A percentile compares a stretch with the other conserved stretches of the same genome.
phyloP scores from a whole-genome alignment of 2,888 invertebrate species.

The Campoletis raptor region DNA sequence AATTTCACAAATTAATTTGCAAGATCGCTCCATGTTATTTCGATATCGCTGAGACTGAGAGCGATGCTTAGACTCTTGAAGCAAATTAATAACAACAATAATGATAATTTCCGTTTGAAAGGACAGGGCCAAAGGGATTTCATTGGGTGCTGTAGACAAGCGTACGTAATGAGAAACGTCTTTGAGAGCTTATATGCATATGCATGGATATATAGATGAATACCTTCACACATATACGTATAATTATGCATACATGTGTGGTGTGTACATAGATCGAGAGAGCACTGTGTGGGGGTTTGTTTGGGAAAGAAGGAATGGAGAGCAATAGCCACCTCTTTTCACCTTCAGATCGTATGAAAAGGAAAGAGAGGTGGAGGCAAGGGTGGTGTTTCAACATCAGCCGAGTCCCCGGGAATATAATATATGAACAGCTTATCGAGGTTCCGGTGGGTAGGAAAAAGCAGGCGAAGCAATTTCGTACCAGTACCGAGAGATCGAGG shows the following conservation, averaged over 20 bases:
- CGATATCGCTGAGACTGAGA: not conserved
- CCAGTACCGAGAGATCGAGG: conserved; percentile 38
- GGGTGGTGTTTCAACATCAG: conserved; percentile 39
- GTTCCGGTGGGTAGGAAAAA: conserved; percentile 24
- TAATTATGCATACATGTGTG: not conserved
- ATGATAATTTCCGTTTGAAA: conserved; percentile 17
- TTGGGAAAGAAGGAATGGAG: conserved; percentile 17
- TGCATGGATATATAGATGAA: conserved; percentile 8
- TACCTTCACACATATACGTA: not conserved
- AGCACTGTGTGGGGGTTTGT: not conserved
- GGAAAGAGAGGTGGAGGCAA: not conserved
- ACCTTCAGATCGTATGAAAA: conserved; percentile 11
- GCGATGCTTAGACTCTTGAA: not conserved
- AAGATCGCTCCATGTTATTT: not conserved
- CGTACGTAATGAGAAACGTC: conserved; percentile 27
- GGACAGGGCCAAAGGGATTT: conserved; percentile 31
- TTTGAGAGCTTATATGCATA: conserved; percentile 9
- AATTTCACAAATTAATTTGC: not conserved
- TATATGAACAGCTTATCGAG: conserved; percentile 66
- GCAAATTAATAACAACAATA: conserved; percentile 19
- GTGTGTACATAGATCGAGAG: no score
- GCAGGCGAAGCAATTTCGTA: conserved; percentile 59
- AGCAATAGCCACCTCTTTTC: conserved; percentile 32
- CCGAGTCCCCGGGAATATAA: conserved; percentile 57
- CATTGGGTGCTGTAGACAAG: conserved; percentile 32